Conservation (phyloP, 2,113 vertebrate genomes). For the Poeciliopsis prolifica region DNA sequence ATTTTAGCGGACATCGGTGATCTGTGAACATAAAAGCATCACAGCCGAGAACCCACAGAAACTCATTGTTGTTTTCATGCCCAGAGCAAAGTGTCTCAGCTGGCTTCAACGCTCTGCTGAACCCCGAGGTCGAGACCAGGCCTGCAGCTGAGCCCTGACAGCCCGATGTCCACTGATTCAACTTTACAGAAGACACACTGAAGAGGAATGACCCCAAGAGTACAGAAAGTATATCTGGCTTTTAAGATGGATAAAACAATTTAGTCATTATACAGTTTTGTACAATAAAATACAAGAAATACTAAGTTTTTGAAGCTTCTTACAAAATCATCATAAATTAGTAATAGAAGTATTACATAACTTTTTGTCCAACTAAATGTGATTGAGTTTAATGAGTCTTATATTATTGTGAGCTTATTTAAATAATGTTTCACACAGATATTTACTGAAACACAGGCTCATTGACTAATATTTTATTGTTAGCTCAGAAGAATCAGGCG, state of each 20-base stretch:
- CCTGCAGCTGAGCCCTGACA: constrained; percentile 55
- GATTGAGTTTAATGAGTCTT: neutral
- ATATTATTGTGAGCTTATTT: neutral
- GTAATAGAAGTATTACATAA: neutral
- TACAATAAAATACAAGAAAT: neutral
- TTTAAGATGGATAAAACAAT: neutral
- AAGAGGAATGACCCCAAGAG: neutral
- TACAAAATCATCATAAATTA: neutral
- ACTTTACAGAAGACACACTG: neutral
- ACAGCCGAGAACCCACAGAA: constrained; percentile 36
- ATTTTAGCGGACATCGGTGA: constrained; percentile 1
- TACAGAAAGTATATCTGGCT: neutral
- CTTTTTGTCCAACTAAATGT: no score
- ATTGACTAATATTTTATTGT: neutral
- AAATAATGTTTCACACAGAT: neutral
- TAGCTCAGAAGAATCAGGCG: neutral
- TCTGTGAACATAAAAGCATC: neutral
- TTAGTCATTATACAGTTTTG: neutral
- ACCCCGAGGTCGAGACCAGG: constrained; percentile 29
- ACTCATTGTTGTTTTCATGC: constrained; percentile 17
- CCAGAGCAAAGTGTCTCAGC: constrained; percentile 52
- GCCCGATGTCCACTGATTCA: neutral
- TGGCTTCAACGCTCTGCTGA: constrained; percentile 38
- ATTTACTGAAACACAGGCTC: neutral
- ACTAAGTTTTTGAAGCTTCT: neutral